Evolutionary conservation across 2,888 invertebrate genomes (phyloP), one percentile per base, ranked within the genome.

Genomic region (Agrochola circellaris): DNA sequence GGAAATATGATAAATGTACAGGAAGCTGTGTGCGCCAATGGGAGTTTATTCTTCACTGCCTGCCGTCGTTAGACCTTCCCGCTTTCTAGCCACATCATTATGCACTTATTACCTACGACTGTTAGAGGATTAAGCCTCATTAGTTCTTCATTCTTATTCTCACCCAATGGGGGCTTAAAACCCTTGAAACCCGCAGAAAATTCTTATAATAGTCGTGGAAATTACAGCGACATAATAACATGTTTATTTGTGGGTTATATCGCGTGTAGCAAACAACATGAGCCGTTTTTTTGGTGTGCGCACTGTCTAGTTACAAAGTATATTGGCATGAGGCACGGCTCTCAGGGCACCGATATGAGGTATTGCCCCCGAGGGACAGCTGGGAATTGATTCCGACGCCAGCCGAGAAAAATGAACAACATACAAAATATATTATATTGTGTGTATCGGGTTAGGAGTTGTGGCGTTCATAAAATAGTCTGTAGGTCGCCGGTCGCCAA

Each of bases 321-420:
- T 90, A 88, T 87, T 83, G 87, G 85, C 81, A 82, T 82, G 88
- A 87, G 82, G 75, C 73, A 82, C 71, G 75, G 76, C 77, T 88
- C 90, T 88, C 88, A 88, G 88, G 90, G 89, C 90, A 88, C 85
- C 87, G 87, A 89, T 91, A 91, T 93, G 93, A 93, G 89, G 84
- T 89, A 93, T 91, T 84, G 90, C 88, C 81, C 91, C 87, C 88
- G 62, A 73, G 92, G 91, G 92, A 89, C 81, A 61, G 73, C 73
- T 77, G 89, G 88, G 89, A 93, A 93, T 93, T 93, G 92, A 93
- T 92, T 93, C 89, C 84, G 82, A 90, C 87, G 84, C 83, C 83
- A 83, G 79, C 82, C 84, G 84, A 83, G 88, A 90, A 91, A 92
- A 92, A 92, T 89, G 88, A 89, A 90, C 87, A 89, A 91, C 88